phyloP scores from a whole-genome alignment of 2,888 invertebrate species.

The Dione juno region DNA sequence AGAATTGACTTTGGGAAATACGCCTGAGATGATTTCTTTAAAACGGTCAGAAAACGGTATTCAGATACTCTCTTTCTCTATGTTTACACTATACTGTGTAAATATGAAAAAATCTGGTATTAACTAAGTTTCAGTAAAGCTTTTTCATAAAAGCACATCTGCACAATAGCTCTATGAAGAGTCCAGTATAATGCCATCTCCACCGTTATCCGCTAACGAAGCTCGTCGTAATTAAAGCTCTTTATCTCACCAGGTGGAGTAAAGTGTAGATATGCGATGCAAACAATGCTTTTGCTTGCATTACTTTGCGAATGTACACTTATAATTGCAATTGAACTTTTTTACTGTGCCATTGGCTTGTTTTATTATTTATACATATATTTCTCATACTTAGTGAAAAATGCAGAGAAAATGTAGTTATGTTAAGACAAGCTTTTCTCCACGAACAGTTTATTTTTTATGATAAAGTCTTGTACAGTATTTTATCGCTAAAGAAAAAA shows the following conservation, averaged over 20 bases:
- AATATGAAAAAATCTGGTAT: not conserved
- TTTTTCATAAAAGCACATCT: not conserved
- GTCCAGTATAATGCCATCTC: conserved; percentile 62
- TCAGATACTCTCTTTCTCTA: too few relatives aligned
- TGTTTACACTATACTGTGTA: too few relatives aligned
- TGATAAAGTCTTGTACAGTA: too few relatives aligned
- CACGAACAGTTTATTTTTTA: too few relatives aligned
- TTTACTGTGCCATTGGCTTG: not conserved
- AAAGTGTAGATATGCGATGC: conserved; percentile 27
- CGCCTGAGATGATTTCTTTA: too few relatives aligned
- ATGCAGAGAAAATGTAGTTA: not conserved
- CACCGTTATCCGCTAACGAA: conserved; percentile 69
- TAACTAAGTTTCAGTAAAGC: not conserved
- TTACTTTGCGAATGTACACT: not conserved
- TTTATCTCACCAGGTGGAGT: conserved; percentile 60
- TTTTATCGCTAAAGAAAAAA: too few relatives aligned
- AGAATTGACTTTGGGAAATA: too few relatives aligned
- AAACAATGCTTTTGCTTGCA: conserved; percentile 30
- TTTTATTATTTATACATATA: not conserved
- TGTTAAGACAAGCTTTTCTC: not conserved
- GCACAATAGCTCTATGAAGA: conserved; percentile 44
- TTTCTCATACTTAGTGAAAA: too few relatives aligned
- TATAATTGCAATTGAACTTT: not conserved
- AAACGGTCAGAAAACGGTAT: too few relatives aligned
- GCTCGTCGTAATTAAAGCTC: conserved; percentile 65